Percentiles rank a stretch among this genome's conserved stretches.
These are phyloP conservation scores for Mus musculus DNA, from an alignment of 2,113 vertebrate species.

Conservation along the genomic window DNA sequence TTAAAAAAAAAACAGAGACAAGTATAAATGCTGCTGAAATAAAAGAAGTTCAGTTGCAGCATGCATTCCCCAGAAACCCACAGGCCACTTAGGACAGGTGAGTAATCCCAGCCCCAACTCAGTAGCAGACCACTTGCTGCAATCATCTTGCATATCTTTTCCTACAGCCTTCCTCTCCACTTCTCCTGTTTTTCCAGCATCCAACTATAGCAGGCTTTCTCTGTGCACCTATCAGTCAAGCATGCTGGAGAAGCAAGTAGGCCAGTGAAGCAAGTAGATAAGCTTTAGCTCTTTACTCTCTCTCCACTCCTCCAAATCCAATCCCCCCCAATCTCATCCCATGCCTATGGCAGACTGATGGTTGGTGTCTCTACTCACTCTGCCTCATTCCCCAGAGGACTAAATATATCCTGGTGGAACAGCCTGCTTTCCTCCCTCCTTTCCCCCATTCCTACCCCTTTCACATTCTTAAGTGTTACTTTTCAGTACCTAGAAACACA, in stretches of 20 bases:
- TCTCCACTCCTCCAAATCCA: neutral
- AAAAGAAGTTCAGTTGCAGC: neutral
- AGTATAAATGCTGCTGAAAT: slow-evolving; percentile 21
- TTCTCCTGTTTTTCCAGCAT: neutral
- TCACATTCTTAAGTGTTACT: neutral
- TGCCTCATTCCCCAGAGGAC: neutral
- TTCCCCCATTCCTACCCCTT: neutral
- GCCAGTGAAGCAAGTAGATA: neutral
- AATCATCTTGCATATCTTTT: neutral
- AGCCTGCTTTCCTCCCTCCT: neutral
- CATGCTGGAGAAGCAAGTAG: neutral
- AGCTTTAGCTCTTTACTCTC: neutral
- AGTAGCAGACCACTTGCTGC: neutral
- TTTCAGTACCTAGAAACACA: neutral
- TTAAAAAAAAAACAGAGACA: neutral
- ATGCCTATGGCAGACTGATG: neutral
- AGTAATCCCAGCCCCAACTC: neutral
- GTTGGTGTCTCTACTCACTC: neutral
- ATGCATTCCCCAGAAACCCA: neutral
- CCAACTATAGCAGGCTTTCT: neutral
- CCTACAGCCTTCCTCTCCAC: neutral
- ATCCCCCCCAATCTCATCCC: neutral
- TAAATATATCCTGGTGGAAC: neutral
- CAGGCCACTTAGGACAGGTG: neutral
- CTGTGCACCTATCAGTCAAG: neutral